Base-by-base conservation (phyloP, 2,797 vertebrate genomes). In the Pseudocheirus occidentalis region DNA sequence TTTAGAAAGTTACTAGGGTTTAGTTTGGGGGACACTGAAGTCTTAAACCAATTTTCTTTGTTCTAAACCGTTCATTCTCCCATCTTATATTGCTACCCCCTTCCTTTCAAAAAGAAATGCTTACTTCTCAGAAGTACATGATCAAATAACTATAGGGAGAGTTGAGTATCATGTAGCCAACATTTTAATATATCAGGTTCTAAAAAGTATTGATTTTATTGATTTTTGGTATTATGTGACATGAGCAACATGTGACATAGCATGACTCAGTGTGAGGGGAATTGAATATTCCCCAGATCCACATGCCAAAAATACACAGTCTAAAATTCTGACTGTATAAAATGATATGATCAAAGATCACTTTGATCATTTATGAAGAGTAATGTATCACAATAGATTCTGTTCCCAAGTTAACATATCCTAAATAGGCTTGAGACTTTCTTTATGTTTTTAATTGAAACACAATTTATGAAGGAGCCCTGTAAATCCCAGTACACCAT, bases 301-400 rank as follows among this genome's bases (percentile, higher is more conserved):
- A 90, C 7, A 58, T 28, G 95, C 50, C 46, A 81, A 53, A 95
- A 97, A 95, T n/a, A 81, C 62, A 3, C 57, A 50, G 57, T 89
- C 92, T 93, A 95, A 97, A 96, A 97, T 92, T 95, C 87, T 97
- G 31, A 92, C 66, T 96, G 92, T 50, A 87, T 91, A 66, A 95
- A 95, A 73, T 73, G 16, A 31, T 93, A 90, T 93, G 50, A 66
- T 55, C 90, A n/a, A 92, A 91, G 21, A 91, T 55, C 94, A 66
- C 16, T 40, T 16, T 92, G 93, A 91, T 90, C n/a, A 90, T 56
- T 90, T 91, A 13, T n/a, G 9, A 81, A 93, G 92, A 96, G 46
- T 34, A 91, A 55, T 53, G 90, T 10, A 90, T 90, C 50, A 90
- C 54, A 55, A 59, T 0, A 4, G 40, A 90, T 73, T 94, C 92